Conservation (phyloP, 2,888 invertebrate genomes). For the Autographa pulchrina region DNA sequence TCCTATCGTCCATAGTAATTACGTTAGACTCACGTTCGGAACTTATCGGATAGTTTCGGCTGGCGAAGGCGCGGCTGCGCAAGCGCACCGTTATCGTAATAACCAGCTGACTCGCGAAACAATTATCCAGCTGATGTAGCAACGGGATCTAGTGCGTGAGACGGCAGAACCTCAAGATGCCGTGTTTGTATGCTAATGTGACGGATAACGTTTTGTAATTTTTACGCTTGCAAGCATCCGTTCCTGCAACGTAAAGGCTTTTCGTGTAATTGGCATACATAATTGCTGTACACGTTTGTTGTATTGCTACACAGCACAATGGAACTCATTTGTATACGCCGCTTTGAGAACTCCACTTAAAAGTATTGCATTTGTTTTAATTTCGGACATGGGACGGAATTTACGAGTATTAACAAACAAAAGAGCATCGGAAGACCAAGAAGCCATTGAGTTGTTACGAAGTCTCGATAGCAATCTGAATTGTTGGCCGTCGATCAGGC, state of each 20-base stretch:
- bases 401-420: neutral
- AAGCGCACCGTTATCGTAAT: slow-evolving; percentile 73
- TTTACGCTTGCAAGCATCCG: slow-evolving; percentile 52
- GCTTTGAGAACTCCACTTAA: slow-evolving; percentile 25
- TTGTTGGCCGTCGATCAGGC: slow-evolving; percentile 53
- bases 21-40: slow-evolving; percentile 49
- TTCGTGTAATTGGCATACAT: slow-evolving; percentile 46
- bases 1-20: slow-evolving; percentile 37
- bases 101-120: slow-evolving; percentile 74
- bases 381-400: neutral
- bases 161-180: slow-evolving; percentile 36
- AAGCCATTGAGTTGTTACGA: slow-evolving; percentile 41
- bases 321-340: slow-evolving; percentile 42
- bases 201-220: slow-evolving; percentile 51
- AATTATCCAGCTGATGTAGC: slow-evolving; percentile 73
- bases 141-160: slow-evolving; percentile 63
- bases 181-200: slow-evolving; percentile 58
- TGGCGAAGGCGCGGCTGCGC: slow-evolving; percentile 47
- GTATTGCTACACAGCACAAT: slow-evolving; percentile 46
- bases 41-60: slow-evolving; percentile 59
- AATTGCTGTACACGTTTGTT: slow-evolving; percentile 45
- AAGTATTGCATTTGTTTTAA: slow-evolving; percentile 18
- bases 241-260: slow-evolving; percentile 39
- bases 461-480: slow-evolving; percentile 49
- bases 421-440: slow-evolving; percentile 23